Conservation (phyloP, 92 coral and sea anemone genomes). For the Porites divaricata region DNA sequence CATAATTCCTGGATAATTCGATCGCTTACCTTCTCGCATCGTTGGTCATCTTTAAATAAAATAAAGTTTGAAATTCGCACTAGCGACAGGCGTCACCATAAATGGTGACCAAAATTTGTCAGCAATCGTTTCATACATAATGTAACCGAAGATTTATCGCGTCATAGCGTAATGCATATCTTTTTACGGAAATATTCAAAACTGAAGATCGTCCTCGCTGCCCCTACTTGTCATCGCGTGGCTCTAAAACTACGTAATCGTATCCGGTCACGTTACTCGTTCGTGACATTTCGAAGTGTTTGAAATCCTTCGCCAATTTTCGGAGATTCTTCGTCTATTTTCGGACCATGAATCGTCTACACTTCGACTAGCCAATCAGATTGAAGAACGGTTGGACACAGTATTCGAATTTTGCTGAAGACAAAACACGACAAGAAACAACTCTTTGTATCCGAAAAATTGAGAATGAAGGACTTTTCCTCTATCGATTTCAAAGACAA, state of each 20-base stretch:
- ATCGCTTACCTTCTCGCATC: not conserved
- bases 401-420: slow-evolving; percentile 60
- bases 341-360: not conserved
- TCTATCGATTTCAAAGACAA: slow-evolving; percentile 94
- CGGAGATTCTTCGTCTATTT: not conserved
- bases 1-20: not conserved
- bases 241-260: not conserved
- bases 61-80: too few relatives aligned
- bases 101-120: not conserved
- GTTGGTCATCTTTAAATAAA: not conserved
- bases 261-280: slow-evolving; percentile 23
- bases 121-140: not conserved
- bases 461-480: slow-evolving; percentile 87
- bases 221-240: not conserved
- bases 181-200: not conserved
- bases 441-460: not conserved
- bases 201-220: not conserved
- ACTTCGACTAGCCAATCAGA: slow-evolving; percentile 49
- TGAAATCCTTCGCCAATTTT: not conserved
- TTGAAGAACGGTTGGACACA: slow-evolving; percentile 51
- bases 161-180: not conserved
- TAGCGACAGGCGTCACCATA: not conserved
- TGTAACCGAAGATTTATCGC: not conserved
- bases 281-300: slow-evolving; percentile 16
- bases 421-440: not conserved